Percentiles rank a stretch among this genome's conserved stretches.
phyloP scores from a whole-genome alignment of 2,888 invertebrate species.

The Cremastinae sp. region DNA sequence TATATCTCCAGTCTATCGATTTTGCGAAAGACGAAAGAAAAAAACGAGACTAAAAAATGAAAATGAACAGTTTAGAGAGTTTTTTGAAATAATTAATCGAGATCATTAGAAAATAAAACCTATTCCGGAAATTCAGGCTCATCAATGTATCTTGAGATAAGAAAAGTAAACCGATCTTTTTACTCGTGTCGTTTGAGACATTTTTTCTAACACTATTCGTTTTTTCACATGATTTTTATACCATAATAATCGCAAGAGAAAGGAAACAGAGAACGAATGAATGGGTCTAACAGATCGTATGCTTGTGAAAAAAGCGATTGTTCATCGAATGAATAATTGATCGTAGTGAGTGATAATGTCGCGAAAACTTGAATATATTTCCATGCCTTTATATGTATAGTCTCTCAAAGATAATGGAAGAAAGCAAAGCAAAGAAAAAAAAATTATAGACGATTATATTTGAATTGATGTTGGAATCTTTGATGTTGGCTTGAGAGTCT shows the following conservation, averaged over 20 bases:
- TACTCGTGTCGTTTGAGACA: slow-evolving; percentile 44
- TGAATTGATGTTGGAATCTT: slow-evolving; percentile 52
- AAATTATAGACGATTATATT: slow-evolving; percentile 40
- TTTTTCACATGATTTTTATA: slow-evolving; percentile 69
- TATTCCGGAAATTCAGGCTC: slow-evolving; percentile 12
- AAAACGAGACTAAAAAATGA: background rate
- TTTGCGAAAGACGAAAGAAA: no score
- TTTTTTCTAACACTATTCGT: slow-evolving; percentile 66
- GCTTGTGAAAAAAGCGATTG: slow-evolving; percentile 6
- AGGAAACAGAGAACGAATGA: background rate
- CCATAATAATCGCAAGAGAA: slow-evolving; percentile 26
- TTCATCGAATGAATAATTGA: slow-evolving; percentile 17
- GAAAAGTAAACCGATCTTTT: slow-evolving; percentile 19
- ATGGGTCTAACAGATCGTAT: background rate
- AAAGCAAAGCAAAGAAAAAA: slow-evolving; percentile 25
- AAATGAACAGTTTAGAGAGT: background rate
- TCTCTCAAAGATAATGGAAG: slow-evolving; percentile 10
- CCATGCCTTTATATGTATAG: slow-evolving; percentile 31
- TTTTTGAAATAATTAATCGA: slow-evolving; percentile 10
- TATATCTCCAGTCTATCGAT: no score
- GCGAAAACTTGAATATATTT: slow-evolving; percentile 18
- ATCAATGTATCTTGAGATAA: slow-evolving; percentile 19
- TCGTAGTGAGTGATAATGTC: slow-evolving; percentile 26
- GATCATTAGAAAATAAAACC: slow-evolving; percentile 1
- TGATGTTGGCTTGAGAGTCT: slow-evolving; percentile 54